phyloP scores from a whole-genome alignment of 2,113 vertebrate genomes.

The Aepyceros melampus region DNA sequence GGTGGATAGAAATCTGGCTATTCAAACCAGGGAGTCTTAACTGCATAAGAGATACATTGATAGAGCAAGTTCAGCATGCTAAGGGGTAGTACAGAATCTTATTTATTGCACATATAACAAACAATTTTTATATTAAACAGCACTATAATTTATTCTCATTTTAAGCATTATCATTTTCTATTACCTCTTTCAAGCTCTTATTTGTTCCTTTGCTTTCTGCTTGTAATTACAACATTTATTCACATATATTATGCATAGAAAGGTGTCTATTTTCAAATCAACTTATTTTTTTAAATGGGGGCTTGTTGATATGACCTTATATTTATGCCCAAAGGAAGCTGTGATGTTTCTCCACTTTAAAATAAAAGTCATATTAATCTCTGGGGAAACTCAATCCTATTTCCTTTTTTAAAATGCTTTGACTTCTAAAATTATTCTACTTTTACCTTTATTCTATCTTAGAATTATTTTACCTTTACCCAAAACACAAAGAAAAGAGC shows the following conservation, averaged over 20 bases:
- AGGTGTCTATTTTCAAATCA: neutral
- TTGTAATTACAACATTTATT: neutral
- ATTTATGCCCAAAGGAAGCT: neutral
- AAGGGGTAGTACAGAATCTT: neutral
- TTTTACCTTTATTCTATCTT: neutral
- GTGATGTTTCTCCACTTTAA: neutral
- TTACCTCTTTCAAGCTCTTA: neutral
- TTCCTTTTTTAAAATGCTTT: neutral
- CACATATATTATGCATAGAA: neutral
- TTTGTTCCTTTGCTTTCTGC: neutral
- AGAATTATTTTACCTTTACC: neutral
- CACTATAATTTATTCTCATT: neutral
- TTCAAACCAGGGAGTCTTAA: neutral
- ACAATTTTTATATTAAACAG: neutral
- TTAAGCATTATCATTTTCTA: neutral
- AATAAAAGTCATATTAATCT: constrained; percentile 30
- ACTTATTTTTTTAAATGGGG: neutral
- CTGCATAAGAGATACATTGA: neutral
- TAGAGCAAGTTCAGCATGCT: neutral
- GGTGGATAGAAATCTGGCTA: neutral
- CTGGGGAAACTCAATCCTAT: neutral
- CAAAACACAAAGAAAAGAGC: neutral
- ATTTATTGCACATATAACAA: neutral
- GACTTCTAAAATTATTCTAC: neutral
- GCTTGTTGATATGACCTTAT: neutral